Evolutionary conservation across 2,797 vertebrate genomes (phyloP).

Genomic region (Enteromius fasciolatus): DNA sequence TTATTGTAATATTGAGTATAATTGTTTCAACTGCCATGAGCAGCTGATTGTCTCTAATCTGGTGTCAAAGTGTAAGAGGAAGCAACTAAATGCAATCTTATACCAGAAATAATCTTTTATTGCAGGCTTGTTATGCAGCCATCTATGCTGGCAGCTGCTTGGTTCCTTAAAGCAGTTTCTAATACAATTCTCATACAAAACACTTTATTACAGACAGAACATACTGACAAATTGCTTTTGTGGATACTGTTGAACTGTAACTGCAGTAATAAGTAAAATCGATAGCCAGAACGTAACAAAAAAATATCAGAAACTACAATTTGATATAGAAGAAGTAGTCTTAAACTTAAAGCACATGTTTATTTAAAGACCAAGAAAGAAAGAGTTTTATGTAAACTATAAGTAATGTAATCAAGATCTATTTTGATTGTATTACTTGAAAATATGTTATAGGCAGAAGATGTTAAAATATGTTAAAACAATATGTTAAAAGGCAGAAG

Average conservation of each 20-base stretch:
- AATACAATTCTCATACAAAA: slow-evolving; percentile 16
- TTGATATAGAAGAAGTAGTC: neutral
- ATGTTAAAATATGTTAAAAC: no score
- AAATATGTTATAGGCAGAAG: neutral
- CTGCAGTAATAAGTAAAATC: neutral
- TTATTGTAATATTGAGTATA: neutral
- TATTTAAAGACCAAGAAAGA: neutral
- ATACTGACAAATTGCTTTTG: neutral
- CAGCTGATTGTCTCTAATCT: neutral
- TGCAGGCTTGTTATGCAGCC: neutral
- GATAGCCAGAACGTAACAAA: neutral
- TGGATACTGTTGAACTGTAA: neutral
- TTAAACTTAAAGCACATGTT: neutral
- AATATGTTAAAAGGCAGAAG: neutral
- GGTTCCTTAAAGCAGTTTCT: neutral
- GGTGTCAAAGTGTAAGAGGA: neutral
- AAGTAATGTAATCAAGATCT: neutral
- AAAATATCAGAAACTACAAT: neutral
- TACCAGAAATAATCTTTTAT: slow-evolving; percentile 31
- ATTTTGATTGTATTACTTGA: neutral
- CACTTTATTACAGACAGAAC: slow-evolving; percentile 10
- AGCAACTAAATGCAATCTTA: slow-evolving; percentile 21
- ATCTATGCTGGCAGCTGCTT: neutral
- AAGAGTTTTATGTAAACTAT: neutral
- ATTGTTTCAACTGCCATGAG: neutral